Evolutionary conservation across 2,888 invertebrate species (phyloP), one percentile per base, ranked within the genome.

Genomic region (Dromius quadrimaculatus): DNA sequence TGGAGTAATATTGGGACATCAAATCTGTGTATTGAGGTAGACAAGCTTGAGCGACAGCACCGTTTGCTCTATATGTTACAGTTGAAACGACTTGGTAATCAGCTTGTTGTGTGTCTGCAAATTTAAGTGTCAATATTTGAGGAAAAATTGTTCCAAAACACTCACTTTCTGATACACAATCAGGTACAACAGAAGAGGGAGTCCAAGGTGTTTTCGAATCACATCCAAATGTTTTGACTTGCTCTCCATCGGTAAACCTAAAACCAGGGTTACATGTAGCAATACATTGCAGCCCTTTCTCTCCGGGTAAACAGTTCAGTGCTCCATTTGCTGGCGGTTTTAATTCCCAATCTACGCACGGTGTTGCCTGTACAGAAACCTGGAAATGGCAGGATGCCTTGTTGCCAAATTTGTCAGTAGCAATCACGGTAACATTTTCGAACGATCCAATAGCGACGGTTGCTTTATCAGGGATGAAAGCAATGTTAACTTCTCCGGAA

Each of bases 341-440:
- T 3, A 98, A 82, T 79, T 97, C 96, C 95, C 97, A 97, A 77
- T 95, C 94, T 0, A 96, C 95, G 77, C 98, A 98, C 9, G 94
- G 93, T 0, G 95, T 94, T 0, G 96, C 94, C 86, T 95, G 94
- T 0, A 96, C 94, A 0, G 94, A 93, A 2, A 93, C 90, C 84
- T 96, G 96, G 89, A 97, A 97, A 79, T 95, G 89, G 79, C 97
- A 97, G 28, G 89, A 89, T 0, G 95, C 96, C 76, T 91, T 89
- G 79, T 97, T 97, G 74, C 94, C 95, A 78, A 89, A 92, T 79
- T 90, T 90, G 79, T 97, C 96, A 0, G 90, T 88, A 1, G 96
- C 96, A 66, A 92, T 88, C 1, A 96, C 96, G 0, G 95, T 95
- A 0, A 96, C 95, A 80, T 96, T 95, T 85, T 95, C 94, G 78